Evolutionary conservation across 2,113 vertebrate genomes (phyloP), one percentile per base, ranked within the genome.

Genomic region (Tylochromis polylepis): DNA sequence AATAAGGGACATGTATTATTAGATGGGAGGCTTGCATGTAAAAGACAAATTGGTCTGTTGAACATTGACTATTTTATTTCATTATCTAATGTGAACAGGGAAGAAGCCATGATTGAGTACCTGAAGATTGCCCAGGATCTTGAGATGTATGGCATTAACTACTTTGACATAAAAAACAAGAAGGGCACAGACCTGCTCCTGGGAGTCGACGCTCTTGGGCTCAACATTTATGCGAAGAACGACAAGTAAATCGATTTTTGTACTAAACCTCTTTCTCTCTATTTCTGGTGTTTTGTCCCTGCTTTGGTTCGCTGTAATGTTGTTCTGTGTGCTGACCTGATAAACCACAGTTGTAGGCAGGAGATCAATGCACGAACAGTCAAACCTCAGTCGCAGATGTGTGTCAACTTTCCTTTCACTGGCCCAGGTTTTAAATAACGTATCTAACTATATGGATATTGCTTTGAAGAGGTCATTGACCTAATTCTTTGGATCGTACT

Each of bases 71-170:
- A 53, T 53, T 31, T 77, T 31, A 77, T 77, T 24, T 1, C 16
- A 18, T 11, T 60, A 34, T 60, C 1, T 31, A 2, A 5, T 70
- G 3, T 36, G 60, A 75, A 55, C 83, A 99, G 99, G 92, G 98
- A 99, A 55, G 98, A 95, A 8, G 95, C 98, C 27, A 98, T 99
- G 96, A 79, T 98, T 41, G 99, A 99, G 93, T 99, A 99, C 83
- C 95, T 99, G 92, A 99, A 99, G 97, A 99, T 99, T 31, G 95
- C 98, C 22, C 99, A 99, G 93, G 99, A 99, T 93, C 94, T 99
- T 92, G 99, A 99, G 81, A 99, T 99, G 99, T 99, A 98, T 65
- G 98, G 99, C 8, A 96, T 99, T 91, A 99, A 98, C 95, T 99
- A 97, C 91, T 99, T 99, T 82, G 98, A 99, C 91, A 99, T 99